Evolutionary conservation across 2,888 invertebrate genomes (phyloP).

Genomic region (Campoplex capitator): DNA sequence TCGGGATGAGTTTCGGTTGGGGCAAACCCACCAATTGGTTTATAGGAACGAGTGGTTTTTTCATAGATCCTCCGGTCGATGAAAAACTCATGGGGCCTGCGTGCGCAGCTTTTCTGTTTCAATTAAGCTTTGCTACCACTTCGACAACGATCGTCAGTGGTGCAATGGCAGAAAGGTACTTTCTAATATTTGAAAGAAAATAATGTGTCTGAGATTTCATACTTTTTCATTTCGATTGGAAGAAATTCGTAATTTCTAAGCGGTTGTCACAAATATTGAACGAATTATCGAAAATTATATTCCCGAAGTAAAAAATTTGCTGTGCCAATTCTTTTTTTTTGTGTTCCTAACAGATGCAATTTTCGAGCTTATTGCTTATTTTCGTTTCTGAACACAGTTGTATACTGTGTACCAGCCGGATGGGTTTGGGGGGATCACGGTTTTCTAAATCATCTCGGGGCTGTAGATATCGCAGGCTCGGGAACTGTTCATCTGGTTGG

Average conservation of each 20-base stretch:
- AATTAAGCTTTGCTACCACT: conserved; percentile 95
- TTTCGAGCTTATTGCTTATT: conserved; percentile 96
- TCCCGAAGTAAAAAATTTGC: background rate
- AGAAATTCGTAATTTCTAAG: no score
- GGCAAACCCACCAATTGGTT: conserved; percentile 91
- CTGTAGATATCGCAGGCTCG: conserved; percentile 96
- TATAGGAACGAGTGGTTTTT: conserved; percentile 93
- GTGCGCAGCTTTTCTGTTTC: conserved; percentile 95
- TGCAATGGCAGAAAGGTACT: conserved; percentile 96
- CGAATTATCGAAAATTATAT: background rate
- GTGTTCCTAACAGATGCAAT: conserved; percentile 88
- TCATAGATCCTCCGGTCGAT: conserved; percentile 89
- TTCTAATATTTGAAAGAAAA: background rate
- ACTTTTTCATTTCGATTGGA: background rate
- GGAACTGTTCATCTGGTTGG: conserved; percentile 96
- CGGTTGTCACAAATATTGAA: background rate
- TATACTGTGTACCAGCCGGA: conserved; percentile 97
- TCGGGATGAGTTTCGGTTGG: conserved; percentile 95
- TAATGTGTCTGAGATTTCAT: background rate
- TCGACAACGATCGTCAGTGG: conserved; percentile 97
- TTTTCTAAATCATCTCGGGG: conserved; percentile 93
- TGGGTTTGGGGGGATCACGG: conserved; percentile 97
- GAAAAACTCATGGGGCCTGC: conserved; percentile 93
- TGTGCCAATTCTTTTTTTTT: conserved; percentile 25
- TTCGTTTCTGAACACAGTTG: conserved; percentile 94